Base-by-base conservation (phyloP, 1,140 invertebrate species). In the Megalonaias nervosa region DNA sequence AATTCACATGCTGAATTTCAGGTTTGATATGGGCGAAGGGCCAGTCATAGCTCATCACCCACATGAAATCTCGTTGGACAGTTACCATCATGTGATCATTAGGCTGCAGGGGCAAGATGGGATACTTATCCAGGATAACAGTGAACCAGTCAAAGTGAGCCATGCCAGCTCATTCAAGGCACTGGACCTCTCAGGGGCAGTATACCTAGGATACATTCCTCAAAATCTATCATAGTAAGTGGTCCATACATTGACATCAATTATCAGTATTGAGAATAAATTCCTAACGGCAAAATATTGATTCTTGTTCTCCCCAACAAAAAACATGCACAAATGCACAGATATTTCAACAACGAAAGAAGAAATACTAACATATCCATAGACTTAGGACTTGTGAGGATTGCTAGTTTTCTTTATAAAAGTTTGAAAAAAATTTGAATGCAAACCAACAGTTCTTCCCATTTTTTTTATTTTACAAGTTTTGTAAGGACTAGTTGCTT, bases 11-110 rank as follows among this genome's bases (percentile, higher is more conserved):
- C 9, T 67, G 21, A 61, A 93, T 83, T 94, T 93, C 81, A 93
- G 95, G 82, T 98, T 96, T 91, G 96, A 97, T 91, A 92, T 97
- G 26, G 96, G 96, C 21, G 96, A 95, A 88, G 96, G 97, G 19
- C 93, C 94, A 3, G 95, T 96, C 58, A 90, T 95, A 21, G 92
- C 98, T 26, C 93, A 93, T 23, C 97, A 96, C 4, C 88, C 93
- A 1, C 94, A 96, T 83, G 94, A 93, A 83, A 93, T 98, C 2
- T 92, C 93, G 13, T 91, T 95, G 83, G 95, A 95, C 67, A 93
- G 93, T 79, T 95, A 94, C 86, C 96, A 97, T 88, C 94, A 93
- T 80, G 93, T 97, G 17, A 93, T 95, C 1, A 95, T 95, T 9
- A 96, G 96, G 85, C 92, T 96, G 61, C 96, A 96, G 87, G 95